Conservation (phyloP, 2,888 invertebrate genomes). For the Dasysyrphus tricinctus region DNA sequence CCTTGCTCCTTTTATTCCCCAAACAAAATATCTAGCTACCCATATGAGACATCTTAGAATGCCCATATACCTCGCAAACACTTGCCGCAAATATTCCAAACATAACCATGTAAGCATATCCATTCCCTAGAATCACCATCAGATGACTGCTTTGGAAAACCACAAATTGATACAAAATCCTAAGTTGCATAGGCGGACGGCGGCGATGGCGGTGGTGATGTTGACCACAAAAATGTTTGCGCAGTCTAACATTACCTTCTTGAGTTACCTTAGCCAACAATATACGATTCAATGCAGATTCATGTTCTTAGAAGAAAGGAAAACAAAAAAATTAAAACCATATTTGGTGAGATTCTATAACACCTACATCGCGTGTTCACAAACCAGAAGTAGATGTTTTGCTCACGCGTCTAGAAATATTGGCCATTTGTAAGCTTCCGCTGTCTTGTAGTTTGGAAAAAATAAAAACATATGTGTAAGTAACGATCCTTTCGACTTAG, state of each 20-base stretch:
- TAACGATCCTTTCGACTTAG: slow-evolving; percentile 52
- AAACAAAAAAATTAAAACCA: slow-evolving; percentile 40
- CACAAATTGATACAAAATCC: slow-evolving; percentile 69
- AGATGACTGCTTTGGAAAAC: slow-evolving; percentile 57
- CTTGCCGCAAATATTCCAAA: slow-evolving; percentile 58
- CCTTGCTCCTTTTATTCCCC: slow-evolving; percentile 17
- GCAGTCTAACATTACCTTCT: slow-evolving; percentile 45
- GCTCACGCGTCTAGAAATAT: slow-evolving; percentile 30
- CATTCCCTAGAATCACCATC: slow-evolving; percentile 31
- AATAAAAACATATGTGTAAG: background rate
- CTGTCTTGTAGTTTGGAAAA: slow-evolving; percentile 21
- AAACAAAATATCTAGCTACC: slow-evolving; percentile 1
- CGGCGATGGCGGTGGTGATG: background rate
- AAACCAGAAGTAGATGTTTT: slow-evolving; percentile 65
- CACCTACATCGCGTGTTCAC: slow-evolving; percentile 59
- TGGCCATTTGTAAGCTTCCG: slow-evolving; percentile 53
- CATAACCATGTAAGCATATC: slow-evolving; percentile 34
- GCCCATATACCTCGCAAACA: slow-evolving; percentile 63
- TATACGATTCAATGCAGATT: slow-evolving; percentile 25
- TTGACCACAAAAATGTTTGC: slow-evolving; percentile 64
- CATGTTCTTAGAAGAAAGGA: slow-evolving; percentile 14
- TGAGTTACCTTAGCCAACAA: slow-evolving; percentile 31
- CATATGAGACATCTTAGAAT: slow-evolving; percentile 12
- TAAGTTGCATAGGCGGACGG: slow-evolving; percentile 44
- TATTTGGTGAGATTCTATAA: slow-evolving; percentile 68